phyloP scores from a whole-genome alignment of 2,797 vertebrate genomes.

The Lagocephalus sceleratus region DNA sequence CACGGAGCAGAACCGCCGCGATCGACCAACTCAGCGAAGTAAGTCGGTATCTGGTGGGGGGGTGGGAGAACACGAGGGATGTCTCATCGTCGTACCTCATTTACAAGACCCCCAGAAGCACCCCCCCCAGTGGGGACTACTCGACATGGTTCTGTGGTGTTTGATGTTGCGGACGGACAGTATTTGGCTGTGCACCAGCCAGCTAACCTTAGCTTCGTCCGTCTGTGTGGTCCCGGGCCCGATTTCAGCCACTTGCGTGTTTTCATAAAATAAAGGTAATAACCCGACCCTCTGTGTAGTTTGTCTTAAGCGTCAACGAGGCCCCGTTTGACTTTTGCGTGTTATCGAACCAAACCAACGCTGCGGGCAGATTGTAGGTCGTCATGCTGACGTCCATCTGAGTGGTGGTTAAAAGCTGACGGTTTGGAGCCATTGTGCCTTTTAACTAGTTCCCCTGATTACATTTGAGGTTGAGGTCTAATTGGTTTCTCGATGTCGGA shows the following conservation, averaged over 20 bases:
- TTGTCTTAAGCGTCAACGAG: not conserved
- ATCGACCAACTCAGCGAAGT: conserved; percentile 2
- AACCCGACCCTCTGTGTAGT: too few species aligned
- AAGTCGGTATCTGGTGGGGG: conserved; percentile 4
- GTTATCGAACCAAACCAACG: not conserved
- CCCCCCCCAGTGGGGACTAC: conserved; percentile 1
- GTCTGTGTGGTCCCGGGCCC: conserved; percentile 19
- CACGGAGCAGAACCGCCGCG: not conserved
- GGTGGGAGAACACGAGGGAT: conserved; percentile 4
- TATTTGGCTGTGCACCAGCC: conserved; percentile 27
- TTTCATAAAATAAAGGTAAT: conserved; percentile 44
- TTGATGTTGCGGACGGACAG: conserved; percentile 23
- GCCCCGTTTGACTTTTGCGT: not conserved
- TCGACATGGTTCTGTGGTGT: conserved; percentile 12
- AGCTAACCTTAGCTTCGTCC: conserved; percentile 53
- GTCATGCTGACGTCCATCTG: not conserved
- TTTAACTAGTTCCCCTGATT: not conserved
- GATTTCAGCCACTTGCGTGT: conserved; percentile 6
- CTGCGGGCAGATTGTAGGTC: conserved; percentile 1
- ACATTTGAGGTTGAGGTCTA: too few species aligned
- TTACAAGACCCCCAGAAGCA: not conserved
- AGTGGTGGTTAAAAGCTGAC: not conserved
- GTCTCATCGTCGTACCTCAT: not conserved
- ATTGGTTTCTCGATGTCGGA: too few species aligned
- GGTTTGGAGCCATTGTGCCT: not conserved